Base-by-base conservation (phyloP, 2,113 vertebrate genomes). In the Kryptolebias marmoratus region DNA sequence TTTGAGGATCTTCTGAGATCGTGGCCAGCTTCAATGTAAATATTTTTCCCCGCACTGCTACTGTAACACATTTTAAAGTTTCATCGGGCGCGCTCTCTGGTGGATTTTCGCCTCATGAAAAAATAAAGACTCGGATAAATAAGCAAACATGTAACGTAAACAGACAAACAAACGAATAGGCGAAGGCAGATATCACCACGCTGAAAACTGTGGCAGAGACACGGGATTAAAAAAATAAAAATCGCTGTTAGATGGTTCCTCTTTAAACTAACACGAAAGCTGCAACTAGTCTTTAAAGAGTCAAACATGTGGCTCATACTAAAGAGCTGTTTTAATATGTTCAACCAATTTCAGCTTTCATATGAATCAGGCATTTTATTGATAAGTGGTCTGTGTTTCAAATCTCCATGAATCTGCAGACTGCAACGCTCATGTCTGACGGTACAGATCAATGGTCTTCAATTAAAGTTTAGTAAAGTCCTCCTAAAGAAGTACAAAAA, bases 11-110 rank as follows among this genome's bases (percentile, higher is more conserved):
- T 96, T 95, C 93, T 79, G 90, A 92, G 91, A 96, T 95, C 91
- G 94, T 94, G 94, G 93, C 94, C 94, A 90, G 95, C 95, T 93
- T 95, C 93, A 94, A 94, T 94, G 95, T 96, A 96, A 97, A 97
- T 96, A 96, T 96, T 95, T 95, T 62, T 14, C 73, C 45, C 75
- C 61, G 30, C 61, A 16, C 77, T 68, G 84, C 84, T 84, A 92
- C 91, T 91, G 89, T 91, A 91, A 82, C 75, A 64, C 74, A 61
- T 92, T 91, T 89, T 91, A 93, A 93, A 91, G 90, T 89, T 93
- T 89, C 86, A 91, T 82, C 27, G 61, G 75, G 36, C 28, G 39
- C 52, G 71, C 80, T 75, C 90, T 90, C 91, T 79, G 68, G 91
- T 86, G 92, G 86, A 81, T 92, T 87, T 88, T 80, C 71, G 36